A percentile compares a stretch with the other conserved stretches of the same genome.
These are phyloP conservation scores for Myopa tessellatipennis DNA, from an alignment of 2,888 invertebrate genomes.

Conservation along the genomic window DNA sequence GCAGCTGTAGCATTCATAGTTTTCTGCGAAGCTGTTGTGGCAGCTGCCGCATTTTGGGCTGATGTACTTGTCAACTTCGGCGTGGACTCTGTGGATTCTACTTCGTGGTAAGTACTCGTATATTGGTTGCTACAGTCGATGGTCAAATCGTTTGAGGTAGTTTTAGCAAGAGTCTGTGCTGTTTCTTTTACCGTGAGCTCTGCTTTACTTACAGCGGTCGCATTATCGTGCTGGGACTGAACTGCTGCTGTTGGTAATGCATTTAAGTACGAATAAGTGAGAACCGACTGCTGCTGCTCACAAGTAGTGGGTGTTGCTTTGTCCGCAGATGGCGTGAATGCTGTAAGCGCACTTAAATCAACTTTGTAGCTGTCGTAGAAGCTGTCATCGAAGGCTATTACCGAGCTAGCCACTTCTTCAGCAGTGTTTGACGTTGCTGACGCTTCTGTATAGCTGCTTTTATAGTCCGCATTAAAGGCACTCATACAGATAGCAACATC, in stretches of 20 bases:
- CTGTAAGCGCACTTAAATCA: slow-evolving; percentile 54
- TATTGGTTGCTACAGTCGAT: neutral
- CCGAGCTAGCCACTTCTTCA: neutral
- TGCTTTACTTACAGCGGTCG: neutral
- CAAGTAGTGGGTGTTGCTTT: neutral
- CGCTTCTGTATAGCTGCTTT: neutral
- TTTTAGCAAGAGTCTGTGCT: too few relatives aligned
- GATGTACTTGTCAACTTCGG: neutral
- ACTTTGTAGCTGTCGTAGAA: slow-evolving; percentile 62
- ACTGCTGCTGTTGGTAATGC: neutral
- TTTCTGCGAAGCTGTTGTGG: slow-evolving; percentile 62
- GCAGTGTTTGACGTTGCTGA: slow-evolving; percentile 16
- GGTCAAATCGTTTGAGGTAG: neutral
- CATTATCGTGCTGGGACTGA: too few relatives aligned
- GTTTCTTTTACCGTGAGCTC: neutral
- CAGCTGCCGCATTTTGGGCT: slow-evolving; percentile 43
- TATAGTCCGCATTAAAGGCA: slow-evolving; percentile 12
- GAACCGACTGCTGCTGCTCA: neutral
- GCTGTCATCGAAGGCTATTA: slow-evolving; percentile 56
- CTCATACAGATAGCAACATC: neutral
- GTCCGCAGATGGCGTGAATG: slow-evolving; percentile 47
- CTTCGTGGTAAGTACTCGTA: slow-evolving; percentile 46
- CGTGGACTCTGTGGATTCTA: neutral
- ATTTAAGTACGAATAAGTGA: neutral
- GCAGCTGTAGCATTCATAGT: slow-evolving; percentile 64